Evolutionary conservation across 2,888 invertebrate species (phyloP).

Genomic region (Oscheius sp.): DNA sequence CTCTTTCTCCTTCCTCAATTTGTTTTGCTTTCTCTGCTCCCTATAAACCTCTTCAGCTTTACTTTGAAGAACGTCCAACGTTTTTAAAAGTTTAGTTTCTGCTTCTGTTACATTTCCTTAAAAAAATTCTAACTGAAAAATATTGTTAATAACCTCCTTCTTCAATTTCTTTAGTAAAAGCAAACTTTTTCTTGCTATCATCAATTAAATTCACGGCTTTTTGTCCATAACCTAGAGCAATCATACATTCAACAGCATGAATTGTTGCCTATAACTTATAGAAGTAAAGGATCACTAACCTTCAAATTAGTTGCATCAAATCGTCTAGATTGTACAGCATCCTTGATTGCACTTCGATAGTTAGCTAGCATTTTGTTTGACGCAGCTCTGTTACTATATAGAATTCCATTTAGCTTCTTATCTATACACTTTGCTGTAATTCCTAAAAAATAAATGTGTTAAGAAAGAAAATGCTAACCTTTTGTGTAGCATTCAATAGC

Average conservation of each 20-base stretch:
- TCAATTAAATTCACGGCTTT: conserved; percentile 61
- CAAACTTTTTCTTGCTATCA: conserved; percentile 38
- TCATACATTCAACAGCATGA: conserved; percentile 70
- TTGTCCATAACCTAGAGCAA: conserved; percentile 55
- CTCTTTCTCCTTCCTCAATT: conserved; percentile 37
- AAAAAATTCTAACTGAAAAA: neutral
- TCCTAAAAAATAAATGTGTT: conserved; percentile 69
- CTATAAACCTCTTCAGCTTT: conserved; percentile 40
- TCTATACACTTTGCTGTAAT: conserved; percentile 81
- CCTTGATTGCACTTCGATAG: conserved; percentile 75
- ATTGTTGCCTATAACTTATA: conserved; percentile 82
- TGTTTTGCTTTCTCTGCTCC: conserved; percentile 50
- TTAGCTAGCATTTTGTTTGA: conserved; percentile 83
- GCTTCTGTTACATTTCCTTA: conserved; percentile 41
- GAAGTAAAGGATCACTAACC: conserved; percentile 33
- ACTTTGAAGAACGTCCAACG: conserved; percentile 36
- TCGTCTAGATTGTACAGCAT: conserved; percentile 82
- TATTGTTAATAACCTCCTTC: conserved; percentile 24
- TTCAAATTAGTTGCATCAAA: conserved; percentile 71
- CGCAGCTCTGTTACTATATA: conserved; percentile 91
- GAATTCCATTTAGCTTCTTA: conserved; percentile 80
- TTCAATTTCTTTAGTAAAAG: conserved; percentile 43
- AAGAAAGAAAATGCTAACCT: conserved; percentile 71
- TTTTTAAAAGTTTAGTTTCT: conserved; percentile 43
- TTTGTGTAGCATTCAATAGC: conserved; percentile 85